These are phyloP conservation scores for Callinectes sapidus DNA, from an alignment of 2,888 invertebrate genomes.

Conservation along the genomic window DNA sequence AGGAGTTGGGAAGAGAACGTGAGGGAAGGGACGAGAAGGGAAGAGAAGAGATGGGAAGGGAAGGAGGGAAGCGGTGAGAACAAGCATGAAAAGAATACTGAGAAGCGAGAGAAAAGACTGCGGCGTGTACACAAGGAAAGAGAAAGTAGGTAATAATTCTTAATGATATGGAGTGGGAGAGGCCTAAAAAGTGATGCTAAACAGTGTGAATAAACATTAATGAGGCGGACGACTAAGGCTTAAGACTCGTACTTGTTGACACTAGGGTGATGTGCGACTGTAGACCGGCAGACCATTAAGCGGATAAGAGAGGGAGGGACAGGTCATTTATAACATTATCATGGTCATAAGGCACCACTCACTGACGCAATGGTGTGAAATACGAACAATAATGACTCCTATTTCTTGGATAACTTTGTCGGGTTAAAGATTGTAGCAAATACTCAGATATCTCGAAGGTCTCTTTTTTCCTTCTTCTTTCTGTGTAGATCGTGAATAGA, in stretches of 20 bases:
- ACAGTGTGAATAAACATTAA: not conserved
- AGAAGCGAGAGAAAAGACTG: not conserved
- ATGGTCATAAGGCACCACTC: not conserved
- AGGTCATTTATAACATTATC: not conserved
- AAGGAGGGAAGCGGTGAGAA: not conserved
- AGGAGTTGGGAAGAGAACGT: not conserved
- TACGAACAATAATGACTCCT: too few relatives aligned
- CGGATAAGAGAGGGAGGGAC: not conserved
- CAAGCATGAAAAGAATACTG: constrained; percentile 8
- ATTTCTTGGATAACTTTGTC: too few relatives aligned
- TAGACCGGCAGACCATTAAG: not conserved
- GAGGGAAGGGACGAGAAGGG: not conserved
- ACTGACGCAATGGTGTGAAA: not conserved
- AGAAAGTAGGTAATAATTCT: not conserved
- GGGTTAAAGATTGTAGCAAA: too few relatives aligned
- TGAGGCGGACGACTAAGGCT: not conserved
- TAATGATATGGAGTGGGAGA: not conserved
- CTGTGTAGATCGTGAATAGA: too few relatives aligned
- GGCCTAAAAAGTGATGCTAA: not conserved
- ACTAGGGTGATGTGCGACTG: not conserved
- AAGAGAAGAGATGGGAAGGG: not conserved
- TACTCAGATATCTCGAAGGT: too few relatives aligned
- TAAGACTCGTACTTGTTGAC: not conserved
- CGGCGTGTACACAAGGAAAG: not conserved
- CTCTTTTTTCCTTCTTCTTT: too few relatives aligned